A percentile compares a stretch with the other conserved stretches of the same genome.
Conservation (phyloP, 2,113 vertebrate genomes). For the Pitta sordida region DNA sequence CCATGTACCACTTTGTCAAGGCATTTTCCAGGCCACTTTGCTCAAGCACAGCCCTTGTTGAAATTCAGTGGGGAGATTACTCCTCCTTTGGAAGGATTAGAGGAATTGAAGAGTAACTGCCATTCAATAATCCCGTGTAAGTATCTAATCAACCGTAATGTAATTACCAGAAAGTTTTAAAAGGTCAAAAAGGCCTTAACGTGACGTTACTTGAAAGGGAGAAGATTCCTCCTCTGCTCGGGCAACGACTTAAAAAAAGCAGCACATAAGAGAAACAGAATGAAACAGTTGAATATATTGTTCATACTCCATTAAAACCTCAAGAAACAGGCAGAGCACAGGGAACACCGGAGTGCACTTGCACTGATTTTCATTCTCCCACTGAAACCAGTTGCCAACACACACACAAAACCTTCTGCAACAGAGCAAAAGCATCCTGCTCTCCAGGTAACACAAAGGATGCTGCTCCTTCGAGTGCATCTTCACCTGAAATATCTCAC, state of each 20-base stretch:
- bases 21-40: not conserved
- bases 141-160: slow-evolving; percentile 51
- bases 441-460: not conserved
- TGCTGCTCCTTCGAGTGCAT: not conserved
- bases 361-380: not conserved
- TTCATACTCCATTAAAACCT: not conserved
- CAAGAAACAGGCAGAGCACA: not conserved
- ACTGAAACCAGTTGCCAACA: not conserved
- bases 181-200: slow-evolving; percentile 24
- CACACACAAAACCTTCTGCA: not conserved
- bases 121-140: slow-evolving; percentile 31
- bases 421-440: not conserved
- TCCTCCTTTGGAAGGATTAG: slow-evolving; percentile 37
- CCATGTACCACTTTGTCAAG: not conserved
- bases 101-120: slow-evolving; percentile 37
- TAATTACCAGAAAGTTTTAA: slow-evolving; percentile 59
- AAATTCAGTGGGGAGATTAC: slow-evolving; percentile 19
- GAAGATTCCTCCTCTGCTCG: not conserved
- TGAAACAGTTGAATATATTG: rapidly evolving
- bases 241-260: not conserved
- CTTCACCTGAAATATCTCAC: not conserved
- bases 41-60: not conserved
- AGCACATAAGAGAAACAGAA: not conserved
- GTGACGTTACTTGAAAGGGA: not conserved
- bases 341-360: not conserved